Base-by-base conservation (phyloP, 2,113 vertebrate species). In the Pogona vitticeps region DNA sequence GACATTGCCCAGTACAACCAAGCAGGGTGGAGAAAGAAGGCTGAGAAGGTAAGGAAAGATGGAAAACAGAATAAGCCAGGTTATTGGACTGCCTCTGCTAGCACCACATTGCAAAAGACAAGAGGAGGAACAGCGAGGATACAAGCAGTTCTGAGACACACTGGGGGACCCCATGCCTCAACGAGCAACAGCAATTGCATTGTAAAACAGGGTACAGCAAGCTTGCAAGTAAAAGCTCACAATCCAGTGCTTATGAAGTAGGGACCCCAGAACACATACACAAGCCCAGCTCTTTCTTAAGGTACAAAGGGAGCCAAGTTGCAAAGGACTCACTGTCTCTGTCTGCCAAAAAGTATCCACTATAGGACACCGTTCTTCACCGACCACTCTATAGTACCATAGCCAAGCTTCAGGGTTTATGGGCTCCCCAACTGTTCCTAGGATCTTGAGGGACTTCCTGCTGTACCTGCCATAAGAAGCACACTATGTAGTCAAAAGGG, bases 271-370 rank as follows among this genome's bases (percentile, higher is more conserved):
- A 8, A 61, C 13, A 3, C 20, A 40, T 10, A 63, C 18, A n/a
- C 9, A 52, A 26, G 33, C 13, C 13, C 58, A 80, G 5, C 21
- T 21, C 12, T 7, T 17, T 75, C 18, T 6, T 3, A 33, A 31
- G 33, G 20, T 18, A 59, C 21, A 87, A 67, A 87, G 78, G 77
- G 79, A 40, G 14, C 71, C 52, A 31, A 46, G 33, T 73, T 42
- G 76, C 6, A 75, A 0, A 86, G 83, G 67, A 95, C 97, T 96
- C 78, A 99, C 98, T 0, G 98, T 99, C 93, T 99, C 98, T 0
- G 98, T 99, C 96, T 99, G 99, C 99, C 99, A 99, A 96, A 99
- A 99, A 0, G 99, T 99, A 94, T 99, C 99, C 59, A 99, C 98
- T 0, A 99, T 95, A 4, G 99, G 97, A 89, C 99, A 99, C 82